Percentiles rank a stretch among this genome's conserved stretches.
These are phyloP conservation scores for Apis laboriosa DNA, from an alignment of 1,140 invertebrate genomes.

Conservation along the genomic window DNA sequence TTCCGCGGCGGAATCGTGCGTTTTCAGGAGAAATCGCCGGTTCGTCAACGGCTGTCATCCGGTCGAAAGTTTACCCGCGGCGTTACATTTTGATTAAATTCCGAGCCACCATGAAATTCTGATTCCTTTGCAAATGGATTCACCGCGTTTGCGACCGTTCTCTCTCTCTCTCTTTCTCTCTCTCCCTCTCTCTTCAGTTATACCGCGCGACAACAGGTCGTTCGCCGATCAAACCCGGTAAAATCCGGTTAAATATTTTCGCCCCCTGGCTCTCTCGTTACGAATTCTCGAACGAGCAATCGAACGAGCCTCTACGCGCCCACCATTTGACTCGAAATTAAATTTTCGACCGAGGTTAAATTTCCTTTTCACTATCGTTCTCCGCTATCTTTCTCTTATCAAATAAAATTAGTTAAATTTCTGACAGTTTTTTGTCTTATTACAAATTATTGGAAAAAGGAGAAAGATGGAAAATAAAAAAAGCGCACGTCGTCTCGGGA, in stretches of 20 bases:
- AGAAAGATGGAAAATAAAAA: no score
- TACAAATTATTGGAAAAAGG: no score
- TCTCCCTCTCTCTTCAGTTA: background rate
- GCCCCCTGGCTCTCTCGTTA: background rate
- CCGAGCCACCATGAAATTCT: constrained; percentile 51
- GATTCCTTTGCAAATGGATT: constrained; percentile 57
- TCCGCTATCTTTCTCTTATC: no score
- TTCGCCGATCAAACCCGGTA: background rate
- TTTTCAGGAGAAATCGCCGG: constrained; percentile 51
- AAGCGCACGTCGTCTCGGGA: no score
- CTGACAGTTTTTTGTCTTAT: no score
- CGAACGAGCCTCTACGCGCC: background rate
- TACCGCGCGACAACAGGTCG: constrained; percentile 17
- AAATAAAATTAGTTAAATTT: no score
- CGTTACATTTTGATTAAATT: constrained; percentile 64
- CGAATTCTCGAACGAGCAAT: constrained; percentile 19
- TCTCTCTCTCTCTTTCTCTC: background rate
- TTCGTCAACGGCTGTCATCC: constrained; percentile 51
- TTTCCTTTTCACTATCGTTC: background rate
- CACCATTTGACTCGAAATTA: background rate
- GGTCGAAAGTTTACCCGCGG: constrained; percentile 47
- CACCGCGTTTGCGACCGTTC: constrained; percentile 42
- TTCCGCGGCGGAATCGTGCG: constrained; percentile 41
- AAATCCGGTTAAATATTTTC: constrained; percentile 35
- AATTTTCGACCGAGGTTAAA: background rate